Percentiles rank a stretch among this genome's conserved stretches.
Conservation (phyloP, 1,140 invertebrate species). For the Drusus annulatus region DNA sequence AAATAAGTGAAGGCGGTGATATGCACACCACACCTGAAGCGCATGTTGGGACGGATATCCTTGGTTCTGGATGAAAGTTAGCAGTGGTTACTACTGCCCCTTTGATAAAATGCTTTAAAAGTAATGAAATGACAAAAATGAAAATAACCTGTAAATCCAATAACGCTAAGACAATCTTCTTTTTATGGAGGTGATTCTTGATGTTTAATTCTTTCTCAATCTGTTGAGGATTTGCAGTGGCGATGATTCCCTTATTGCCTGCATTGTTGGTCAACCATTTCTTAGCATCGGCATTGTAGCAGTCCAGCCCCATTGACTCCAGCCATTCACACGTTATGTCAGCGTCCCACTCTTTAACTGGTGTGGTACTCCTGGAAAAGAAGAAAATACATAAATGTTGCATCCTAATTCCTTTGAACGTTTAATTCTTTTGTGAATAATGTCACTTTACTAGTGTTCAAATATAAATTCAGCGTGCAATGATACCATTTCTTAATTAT, state of each 20-base stretch:
- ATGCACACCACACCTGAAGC: too few relatives aligned
- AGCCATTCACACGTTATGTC: slow-evolving; percentile 93
- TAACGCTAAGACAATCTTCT: slow-evolving; percentile 92
- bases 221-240: slow-evolving; percentile 83
- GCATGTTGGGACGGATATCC: too few relatives aligned
- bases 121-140: not conserved
- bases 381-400: too few relatives aligned
- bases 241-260: slow-evolving; percentile 75
- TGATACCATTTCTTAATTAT: too few relatives aligned
- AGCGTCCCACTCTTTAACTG: slow-evolving; percentile 84
- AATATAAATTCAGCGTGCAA: too few relatives aligned
- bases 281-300: slow-evolving; percentile 85
- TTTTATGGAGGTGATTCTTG: slow-evolving; percentile 90
- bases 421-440: too few relatives aligned
- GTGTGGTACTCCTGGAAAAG: slow-evolving; percentile 71
- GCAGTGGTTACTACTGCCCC: too few relatives aligned
- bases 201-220: slow-evolving; percentile 92
- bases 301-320: slow-evolving; percentile 86
- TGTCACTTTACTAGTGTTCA: too few relatives aligned
- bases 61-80: too few relatives aligned
- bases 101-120: too few relatives aligned
- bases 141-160: slow-evolving; percentile 63
- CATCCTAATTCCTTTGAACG: too few relatives aligned
- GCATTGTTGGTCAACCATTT: slow-evolving; percentile 85
- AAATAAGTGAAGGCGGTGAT: too few relatives aligned